These are phyloP conservation scores for Numida meleagris DNA, from an alignment of 2,113 vertebrate genomes.

Conservation along the genomic window DNA sequence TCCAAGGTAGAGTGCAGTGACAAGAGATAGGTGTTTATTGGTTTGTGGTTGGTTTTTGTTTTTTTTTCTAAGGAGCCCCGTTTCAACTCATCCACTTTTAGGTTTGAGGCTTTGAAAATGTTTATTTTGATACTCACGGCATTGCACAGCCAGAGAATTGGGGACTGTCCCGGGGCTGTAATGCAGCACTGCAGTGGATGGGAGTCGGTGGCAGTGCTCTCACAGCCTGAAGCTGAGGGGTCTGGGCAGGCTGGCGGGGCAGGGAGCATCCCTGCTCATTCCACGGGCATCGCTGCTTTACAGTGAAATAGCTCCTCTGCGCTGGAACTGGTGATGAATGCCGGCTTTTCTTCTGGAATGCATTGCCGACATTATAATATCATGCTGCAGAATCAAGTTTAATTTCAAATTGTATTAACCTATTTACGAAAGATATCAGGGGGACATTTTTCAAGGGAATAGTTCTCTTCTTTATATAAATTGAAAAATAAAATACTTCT, in stretches of 20 bases:
- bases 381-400: constrained; percentile 53
- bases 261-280: not conserved
- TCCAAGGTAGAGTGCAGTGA: not conserved
- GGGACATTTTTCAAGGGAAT: constrained; percentile 61
- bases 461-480: constrained; percentile 56
- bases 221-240: not conserved
- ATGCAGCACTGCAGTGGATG: not conserved
- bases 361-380: constrained; percentile 53
- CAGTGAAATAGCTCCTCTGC: not conserved
- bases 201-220: not conserved
- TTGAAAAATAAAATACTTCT: constrained; percentile 65
- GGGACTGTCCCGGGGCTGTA: not conserved
- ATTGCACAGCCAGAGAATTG: not conserved
- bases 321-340: constrained; percentile 26
- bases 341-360: constrained; percentile 28
- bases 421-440: constrained; percentile 62
- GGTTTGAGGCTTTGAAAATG: constrained; percentile 2
- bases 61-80: not conserved
- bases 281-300: not conserved
- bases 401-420: constrained; percentile 68
- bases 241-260: not conserved
- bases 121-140: not conserved
- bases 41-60: not conserved
- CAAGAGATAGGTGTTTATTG: not conserved
- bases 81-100: not conserved